phyloP scores from a whole-genome alignment of 2,797 vertebrate genomes.

The Pseudochromis fuscus region DNA sequence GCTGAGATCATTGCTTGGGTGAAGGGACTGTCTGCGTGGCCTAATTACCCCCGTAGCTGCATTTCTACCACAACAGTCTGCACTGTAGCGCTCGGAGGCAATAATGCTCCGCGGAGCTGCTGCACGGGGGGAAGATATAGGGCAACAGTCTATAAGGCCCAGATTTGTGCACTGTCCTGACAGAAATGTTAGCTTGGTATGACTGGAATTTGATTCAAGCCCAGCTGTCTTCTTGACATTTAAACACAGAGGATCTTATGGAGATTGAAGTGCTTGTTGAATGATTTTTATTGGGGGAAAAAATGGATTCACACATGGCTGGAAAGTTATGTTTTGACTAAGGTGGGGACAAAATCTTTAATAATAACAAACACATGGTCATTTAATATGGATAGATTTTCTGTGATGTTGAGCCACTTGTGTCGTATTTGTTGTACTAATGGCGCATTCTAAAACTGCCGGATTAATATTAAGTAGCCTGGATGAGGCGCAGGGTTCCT shows the following conservation, averaged over 20 bases:
- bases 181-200: slow-evolving; percentile 56
- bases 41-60: slow-evolving; percentile 71
- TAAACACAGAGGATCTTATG: slow-evolving; percentile 29
- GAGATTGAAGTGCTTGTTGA: slow-evolving; percentile 38
- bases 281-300: slow-evolving; percentile 27
- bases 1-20: slow-evolving; percentile 64
- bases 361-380: slow-evolving; percentile 51
- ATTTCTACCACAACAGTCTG: slow-evolving; percentile 49
- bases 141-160: slow-evolving; percentile 57
- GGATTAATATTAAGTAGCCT: slow-evolving; percentile 46
- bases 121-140: slow-evolving; percentile 53
- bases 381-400: slow-evolving; percentile 32
- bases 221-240: slow-evolving; percentile 59
- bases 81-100: slow-evolving; percentile 62
- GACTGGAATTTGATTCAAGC: slow-evolving; percentile 66
- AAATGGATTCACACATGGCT: slow-evolving; percentile 12
- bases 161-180: slow-evolving; percentile 50
- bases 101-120: slow-evolving; percentile 61
- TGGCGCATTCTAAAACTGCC: slow-evolving; percentile 23
- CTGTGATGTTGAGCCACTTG: slow-evolving; percentile 4
- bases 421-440: slow-evolving; percentile 15
- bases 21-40: slow-evolving; percentile 63
- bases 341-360: slow-evolving; percentile 23
- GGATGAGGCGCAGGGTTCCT: slow-evolving; percentile 52
- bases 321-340: slow-evolving; percentile 51